Percentiles rank a stretch among this genome's conserved stretches.
Evolutionary conservation across 2,888 invertebrate genomes (phyloP).

Genomic region (Cantharis lateralis): DNA sequence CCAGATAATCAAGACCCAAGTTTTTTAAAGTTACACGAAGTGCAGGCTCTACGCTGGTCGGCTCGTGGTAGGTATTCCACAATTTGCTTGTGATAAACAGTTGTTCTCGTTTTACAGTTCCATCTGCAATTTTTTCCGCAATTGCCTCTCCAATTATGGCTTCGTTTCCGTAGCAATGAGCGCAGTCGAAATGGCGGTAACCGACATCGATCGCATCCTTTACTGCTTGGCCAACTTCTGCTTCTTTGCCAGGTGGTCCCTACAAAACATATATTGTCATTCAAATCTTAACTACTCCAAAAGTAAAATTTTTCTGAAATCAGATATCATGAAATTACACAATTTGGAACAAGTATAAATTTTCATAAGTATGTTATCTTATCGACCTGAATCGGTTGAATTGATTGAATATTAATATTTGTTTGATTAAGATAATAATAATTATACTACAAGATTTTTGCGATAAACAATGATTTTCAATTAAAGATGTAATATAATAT

Average conservation of each 20-base stretch:
- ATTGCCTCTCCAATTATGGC: constrained; percentile 69
- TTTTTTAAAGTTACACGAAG: constrained; percentile 69
- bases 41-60: constrained; percentile 74
- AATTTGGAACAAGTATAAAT: too few species aligned
- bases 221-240: constrained; percentile 63
- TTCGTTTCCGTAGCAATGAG: constrained; percentile 68
- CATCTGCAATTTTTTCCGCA: constrained; percentile 64
- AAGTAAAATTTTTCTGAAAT: too few species aligned
- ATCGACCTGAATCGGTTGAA: too few species aligned
- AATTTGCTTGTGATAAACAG: constrained; percentile 71
- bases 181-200: constrained; percentile 73
- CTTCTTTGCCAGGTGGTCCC: constrained; percentile 13
- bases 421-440: too few species aligned
- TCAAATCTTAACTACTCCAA: too few species aligned
- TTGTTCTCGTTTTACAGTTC: constrained; percentile 68
- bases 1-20: constrained; percentile 76
- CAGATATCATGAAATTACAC: too few species aligned
- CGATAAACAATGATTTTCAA: too few species aligned
- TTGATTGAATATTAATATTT: background rate
- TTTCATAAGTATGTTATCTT: too few species aligned
- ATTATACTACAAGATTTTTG: too few species aligned
- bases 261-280: too few species aligned
- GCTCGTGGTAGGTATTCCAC: constrained; percentile 79
- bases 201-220: constrained; percentile 71
- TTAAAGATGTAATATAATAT: too few species aligned